These are phyloP conservation scores for Isichthys henryi DNA, from an alignment of 2,113 vertebrate species.

Conservation along the genomic window DNA sequence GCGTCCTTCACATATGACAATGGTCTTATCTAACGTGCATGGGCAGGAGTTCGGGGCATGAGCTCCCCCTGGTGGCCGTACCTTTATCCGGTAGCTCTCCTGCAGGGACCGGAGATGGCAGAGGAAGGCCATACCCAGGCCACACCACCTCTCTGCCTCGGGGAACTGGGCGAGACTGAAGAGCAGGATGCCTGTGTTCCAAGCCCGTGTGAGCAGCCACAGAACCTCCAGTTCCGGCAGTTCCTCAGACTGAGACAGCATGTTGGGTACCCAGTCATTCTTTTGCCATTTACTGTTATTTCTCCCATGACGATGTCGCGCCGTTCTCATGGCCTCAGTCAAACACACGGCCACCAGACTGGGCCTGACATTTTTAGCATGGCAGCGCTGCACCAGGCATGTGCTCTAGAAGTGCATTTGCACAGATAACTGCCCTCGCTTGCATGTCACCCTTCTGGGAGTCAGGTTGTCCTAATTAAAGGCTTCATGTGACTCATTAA, in stretches of 20 bases:
- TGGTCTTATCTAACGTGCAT: not conserved
- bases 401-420: not conserved
- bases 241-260: slow-evolving; percentile 43
- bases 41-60: not conserved
- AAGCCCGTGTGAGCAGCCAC: slow-evolving; percentile 83
- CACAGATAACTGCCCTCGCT: not conserved
- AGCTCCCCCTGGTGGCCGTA: slow-evolving; percentile 29
- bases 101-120: slow-evolving; percentile 68
- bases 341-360: not conserved
- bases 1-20: not conserved
- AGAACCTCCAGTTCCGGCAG: slow-evolving; percentile 78
- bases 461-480: not conserved
- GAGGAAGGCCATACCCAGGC: slow-evolving; percentile 75
- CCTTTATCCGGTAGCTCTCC: slow-evolving; percentile 75
- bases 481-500: not conserved
- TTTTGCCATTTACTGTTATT: not conserved
- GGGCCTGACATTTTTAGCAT: not conserved
- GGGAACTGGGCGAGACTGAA: slow-evolving; percentile 64
- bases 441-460: not conserved
- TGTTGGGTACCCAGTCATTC: not conserved
- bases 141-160: slow-evolving; percentile 79
- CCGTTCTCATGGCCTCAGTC: not conserved
- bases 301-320: not conserved
- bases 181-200: slow-evolving; percentile 80
- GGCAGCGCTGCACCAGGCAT: not conserved